phyloP scores from a whole-genome alignment of 1,140 invertebrate species.

The Saccostrea echinata region DNA sequence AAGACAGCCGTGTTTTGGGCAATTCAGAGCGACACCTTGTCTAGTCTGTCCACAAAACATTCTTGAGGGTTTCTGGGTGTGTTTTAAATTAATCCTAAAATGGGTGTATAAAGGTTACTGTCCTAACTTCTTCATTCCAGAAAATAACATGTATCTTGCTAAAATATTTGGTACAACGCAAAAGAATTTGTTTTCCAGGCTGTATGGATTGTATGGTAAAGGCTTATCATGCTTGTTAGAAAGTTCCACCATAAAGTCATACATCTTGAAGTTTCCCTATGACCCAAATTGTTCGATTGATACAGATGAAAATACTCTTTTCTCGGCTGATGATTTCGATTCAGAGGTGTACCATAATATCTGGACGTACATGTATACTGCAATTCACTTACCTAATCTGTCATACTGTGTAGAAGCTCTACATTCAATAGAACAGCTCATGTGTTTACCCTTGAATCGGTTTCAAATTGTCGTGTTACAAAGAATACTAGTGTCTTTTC shows the following conservation, averaged over 20 bases:
- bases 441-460: no score
- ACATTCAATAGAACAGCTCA: no score
- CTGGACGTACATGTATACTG: no score
- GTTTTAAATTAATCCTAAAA: slow-evolving; percentile 18
- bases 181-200: neutral
- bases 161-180: neutral
- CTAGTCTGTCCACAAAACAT: neutral
- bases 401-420: no score
- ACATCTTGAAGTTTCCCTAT: no score
- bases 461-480: neutral
- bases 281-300: no score
- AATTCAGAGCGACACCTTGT: neutral
- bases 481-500: neutral
- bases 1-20: slow-evolving; percentile 37
- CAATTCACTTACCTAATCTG: no score
- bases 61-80: slow-evolving; percentile 13
- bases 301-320: no score
- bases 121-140: slow-evolving; percentile 40
- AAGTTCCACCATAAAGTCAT: neutral
- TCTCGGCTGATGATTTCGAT: no score
- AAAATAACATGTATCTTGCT: slow-evolving; percentile 28
- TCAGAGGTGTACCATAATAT: no score
- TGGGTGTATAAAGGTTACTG: slow-evolving; percentile 25
- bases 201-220: neutral
- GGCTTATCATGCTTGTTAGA: neutral